phyloP scores from a whole-genome alignment of 2,888 invertebrate genomes.

The Athetis lepigone region DNA sequence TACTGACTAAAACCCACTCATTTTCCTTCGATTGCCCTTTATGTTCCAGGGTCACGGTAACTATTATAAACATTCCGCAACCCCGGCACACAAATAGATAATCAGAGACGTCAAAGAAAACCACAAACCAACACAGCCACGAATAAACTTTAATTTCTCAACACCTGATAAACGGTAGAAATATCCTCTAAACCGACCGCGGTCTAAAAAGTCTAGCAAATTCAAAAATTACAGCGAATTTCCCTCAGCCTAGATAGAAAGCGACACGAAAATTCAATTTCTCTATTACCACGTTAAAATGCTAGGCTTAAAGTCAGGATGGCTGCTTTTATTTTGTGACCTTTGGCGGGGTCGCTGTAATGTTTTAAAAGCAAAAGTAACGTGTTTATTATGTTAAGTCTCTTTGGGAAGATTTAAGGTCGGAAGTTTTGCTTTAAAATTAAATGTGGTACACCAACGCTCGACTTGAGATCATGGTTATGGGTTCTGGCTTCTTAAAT shows the following conservation, averaged over 20 bases:
- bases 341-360: conserved; percentile 17
- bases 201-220: conserved; percentile 9
- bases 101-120: neutral
- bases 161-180: neutral
- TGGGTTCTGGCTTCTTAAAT: no score
- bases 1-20: no score
- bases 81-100: neutral
- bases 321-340: conserved; percentile 27
- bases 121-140: neutral
- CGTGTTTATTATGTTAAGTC: conserved; percentile 19
- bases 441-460: neutral
- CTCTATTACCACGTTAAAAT: conserved; percentile 49
- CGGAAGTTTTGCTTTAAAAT: neutral
- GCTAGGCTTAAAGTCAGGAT: conserved; percentile 23
- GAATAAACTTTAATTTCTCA: conserved; percentile 7
- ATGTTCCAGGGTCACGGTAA: no score
- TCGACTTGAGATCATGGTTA: neutral
- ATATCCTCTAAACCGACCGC: conserved; percentile 4
- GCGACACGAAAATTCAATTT: conserved; percentile 60
- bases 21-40: no score
- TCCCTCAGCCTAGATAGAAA: conserved; percentile 21
- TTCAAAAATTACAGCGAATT: conserved; percentile 22
- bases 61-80: no score
- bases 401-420: conserved; percentile 10
- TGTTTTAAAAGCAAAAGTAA: conserved; percentile 34